These are phyloP conservation scores for Columba livia DNA, from an alignment of 2,113 vertebrate genomes.

Conservation along the genomic window DNA sequence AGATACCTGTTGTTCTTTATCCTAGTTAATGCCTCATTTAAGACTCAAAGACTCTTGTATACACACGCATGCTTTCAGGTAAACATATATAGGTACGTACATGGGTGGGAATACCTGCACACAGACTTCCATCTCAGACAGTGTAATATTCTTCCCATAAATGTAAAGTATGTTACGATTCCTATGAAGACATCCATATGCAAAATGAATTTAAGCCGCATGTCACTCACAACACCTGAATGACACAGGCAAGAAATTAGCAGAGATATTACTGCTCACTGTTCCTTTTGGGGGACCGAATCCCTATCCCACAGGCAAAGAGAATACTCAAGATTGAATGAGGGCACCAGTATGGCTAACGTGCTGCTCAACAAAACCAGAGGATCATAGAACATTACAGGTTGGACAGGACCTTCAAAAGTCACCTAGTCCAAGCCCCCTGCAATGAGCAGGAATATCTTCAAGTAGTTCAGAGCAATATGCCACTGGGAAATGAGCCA, in stretches of 20 bases:
- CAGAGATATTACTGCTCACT: neutral
- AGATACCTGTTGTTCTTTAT: neutral
- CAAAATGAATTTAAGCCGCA: neutral
- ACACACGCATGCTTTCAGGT: neutral
- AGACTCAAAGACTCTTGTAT: neutral
- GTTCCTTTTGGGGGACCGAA: neutral
- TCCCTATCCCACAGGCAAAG: neutral
- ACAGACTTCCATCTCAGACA: neutral
- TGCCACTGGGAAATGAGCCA: neutral
- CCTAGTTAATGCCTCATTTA: neutral
- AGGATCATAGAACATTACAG: no score
- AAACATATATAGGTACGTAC: neutral
- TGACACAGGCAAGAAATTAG: neutral
- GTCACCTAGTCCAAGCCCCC: no score
- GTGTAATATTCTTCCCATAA: neutral
- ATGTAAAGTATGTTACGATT: neutral
- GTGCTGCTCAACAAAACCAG: neutral
- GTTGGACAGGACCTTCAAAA: no score
- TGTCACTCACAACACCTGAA: neutral
- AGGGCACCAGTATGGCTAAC: neutral
- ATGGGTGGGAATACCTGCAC: neutral
- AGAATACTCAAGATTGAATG: rapidly evolving
- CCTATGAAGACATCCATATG: neutral
- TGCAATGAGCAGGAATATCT: no score
- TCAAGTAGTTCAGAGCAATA: no score